Base-by-base conservation (phyloP, 2,113 vertebrate genomes). In the Sander vitreus region DNA sequence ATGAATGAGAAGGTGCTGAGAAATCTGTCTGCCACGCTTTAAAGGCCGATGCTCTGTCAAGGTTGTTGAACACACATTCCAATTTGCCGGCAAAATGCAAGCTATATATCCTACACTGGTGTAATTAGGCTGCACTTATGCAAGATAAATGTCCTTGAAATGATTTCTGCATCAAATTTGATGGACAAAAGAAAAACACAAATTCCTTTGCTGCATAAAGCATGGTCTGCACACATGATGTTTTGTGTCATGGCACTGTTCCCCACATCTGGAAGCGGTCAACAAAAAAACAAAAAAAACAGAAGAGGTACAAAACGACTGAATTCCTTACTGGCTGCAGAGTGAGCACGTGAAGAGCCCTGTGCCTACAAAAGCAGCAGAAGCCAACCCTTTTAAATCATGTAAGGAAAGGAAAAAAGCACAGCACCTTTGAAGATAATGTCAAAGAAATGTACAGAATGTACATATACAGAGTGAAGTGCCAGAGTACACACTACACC, bases 261-360 rank as follows among this genome's bases (percentile, higher is more conserved):
- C 74, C 85, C 36, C 81, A 91, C 93, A 93, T 93, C 90, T 94
- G 93, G 91, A 88, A 91, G 63, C 70, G 83, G 65, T 93, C 73
- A 87, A 6, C 76, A 21, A 33, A 8, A 27, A 14, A 57, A 30
- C 6, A 58, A 54, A 54, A 57, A 27, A 6, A 60, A 60, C 51
- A 77, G 68, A 55, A 57, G 81, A 83, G 73, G 70, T 73, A 82
- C 72, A 81, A 86, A 91, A 78, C 68, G 60, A 70, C 0, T 88
- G 77, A 83, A 90, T 82, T 88, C 59, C 76, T 88, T 87, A 78
- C 83, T 70, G 81, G 74, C 75, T 81, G 79, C 74, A 79, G 54
- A 80, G 75, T 51, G 81, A 89, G 84, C 86, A 75, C 25, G 67
- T 69, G 80, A 87, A 51, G 48, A 81, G 43, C 67, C 57, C 63